Evolutionary conservation across 2,113 vertebrate genomes (phyloP), one percentile per base, ranked within the genome.

Genomic region (Cavia porcellus): DNA sequence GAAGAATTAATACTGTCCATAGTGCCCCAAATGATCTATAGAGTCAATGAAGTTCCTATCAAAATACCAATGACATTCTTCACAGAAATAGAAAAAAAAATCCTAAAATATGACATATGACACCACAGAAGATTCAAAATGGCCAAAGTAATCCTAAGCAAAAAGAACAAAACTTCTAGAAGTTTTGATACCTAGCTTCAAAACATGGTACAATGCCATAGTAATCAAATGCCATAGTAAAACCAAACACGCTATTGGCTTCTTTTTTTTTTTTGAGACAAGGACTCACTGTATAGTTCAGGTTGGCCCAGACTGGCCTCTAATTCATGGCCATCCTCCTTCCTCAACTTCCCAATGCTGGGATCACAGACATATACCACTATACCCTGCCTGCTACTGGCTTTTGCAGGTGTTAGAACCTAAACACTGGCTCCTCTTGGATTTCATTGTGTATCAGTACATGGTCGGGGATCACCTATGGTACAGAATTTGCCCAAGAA

Each of bases 391-490:
- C 66, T n/a, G 66, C 14, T 84, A 72, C 32, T 89, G 94, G 59
- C 68, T 86, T 91, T 82, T 84, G 1, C 68, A 93, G 74, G 45
- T 86, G 68, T 88, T 22, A 88, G 68, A 84, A 72, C 62, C 57
- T 61, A 90, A 80, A 7, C 77, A 85, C 28, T 84, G 47, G 47
- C 84, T 72, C 14, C 42, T 92, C 62, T 66, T 94, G 50, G 24
- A 68, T 91, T 95, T 96, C 72, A 47, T 61, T 96, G 8, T 89
- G 7, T 38, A 20, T 91, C 66, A 75, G 70, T 89, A 45, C n/a
- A 74, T 28, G 72, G 47, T 83, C 82, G 45, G 20, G 57, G 17
- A 61, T 90, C 70, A 80, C n/a, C 75, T 93, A 14, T 57, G 66
- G 17, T 77, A 77, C 59, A 90, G 32, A 74, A 87, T 86, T 90